Base-by-base conservation (phyloP, 2,888 invertebrate genomes). In the Dryobota labecula region DNA sequence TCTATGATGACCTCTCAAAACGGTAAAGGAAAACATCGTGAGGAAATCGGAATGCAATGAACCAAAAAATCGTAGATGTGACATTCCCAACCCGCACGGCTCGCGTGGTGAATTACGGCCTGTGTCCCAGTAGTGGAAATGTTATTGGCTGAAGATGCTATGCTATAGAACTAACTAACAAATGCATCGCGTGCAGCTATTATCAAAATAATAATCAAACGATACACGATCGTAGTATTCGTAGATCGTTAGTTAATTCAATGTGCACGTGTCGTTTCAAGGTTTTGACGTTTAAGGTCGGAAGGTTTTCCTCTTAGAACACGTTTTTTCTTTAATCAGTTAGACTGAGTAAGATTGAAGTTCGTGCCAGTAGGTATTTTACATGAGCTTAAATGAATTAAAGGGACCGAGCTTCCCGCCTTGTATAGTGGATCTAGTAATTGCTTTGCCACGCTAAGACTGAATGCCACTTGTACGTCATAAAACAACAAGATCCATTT, bases 221-320 rank as follows among this genome's bases (percentile, higher is more conserved):
- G 68, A 38, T 24, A 30, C 33, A 6, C 8, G 30, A 47, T 51
- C 27, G n/a, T 43, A 53, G 18, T 41, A 41, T 47, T 49, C 33
- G 38, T 20, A 27, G 13, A 27, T 43, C 8, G 30, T 41, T 5
- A 27, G 41, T 30, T 24, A 6, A 49, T 56, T 70, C 49, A 51
- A 45, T 71, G 68, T 67, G 70, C 66, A n/a, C 27, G 62, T 56
- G 66, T n/a, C 56, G 27, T 13, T 5, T 58, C 82, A 80, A 80
- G 82, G 79, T 15, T 68, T 33, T n/a, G 7, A 8, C 15, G 27
- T n/a, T 3, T 58, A 63, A 80, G 82, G 80, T 77, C 72, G 72
- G 77, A 77, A 82, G 65, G 73, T 80, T 80, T 77, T 82, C 78
- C 82, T 80, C 78, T 60, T 53, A 2, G 15, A 56, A 53, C 66